Conservation (phyloP, 2,888 invertebrate species). For the Tanytarsus gracilentus region DNA sequence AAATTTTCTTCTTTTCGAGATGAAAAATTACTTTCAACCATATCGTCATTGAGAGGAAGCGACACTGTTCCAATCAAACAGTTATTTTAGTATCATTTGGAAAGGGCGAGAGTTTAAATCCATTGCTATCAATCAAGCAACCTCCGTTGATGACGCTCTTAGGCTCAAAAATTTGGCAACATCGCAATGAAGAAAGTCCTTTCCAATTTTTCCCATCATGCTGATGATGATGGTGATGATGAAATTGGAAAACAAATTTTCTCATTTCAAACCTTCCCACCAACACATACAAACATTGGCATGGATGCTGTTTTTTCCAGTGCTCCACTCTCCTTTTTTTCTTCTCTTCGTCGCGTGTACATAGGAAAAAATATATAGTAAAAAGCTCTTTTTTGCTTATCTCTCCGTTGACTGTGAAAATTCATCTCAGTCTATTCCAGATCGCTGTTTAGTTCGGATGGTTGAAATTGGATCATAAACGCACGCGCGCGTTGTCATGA, state of each 20-base stretch:
- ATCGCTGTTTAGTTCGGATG: constrained; percentile 22
- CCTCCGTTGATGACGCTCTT: neutral
- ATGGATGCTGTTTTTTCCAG: constrained; percentile 23
- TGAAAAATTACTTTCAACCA: neutral
- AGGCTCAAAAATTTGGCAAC: neutral
- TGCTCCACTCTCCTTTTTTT: neutral
- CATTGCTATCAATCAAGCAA: neutral
- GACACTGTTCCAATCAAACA: neutral
- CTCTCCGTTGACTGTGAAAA: constrained; percentile 10
- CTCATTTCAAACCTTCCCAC: constrained; percentile 7
- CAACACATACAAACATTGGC: neutral
- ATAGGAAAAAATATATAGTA: neutral
- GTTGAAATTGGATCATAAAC: neutral
- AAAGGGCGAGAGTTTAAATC: neutral
- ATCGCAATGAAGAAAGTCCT: neutral
- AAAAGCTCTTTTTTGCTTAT: constrained; percentile 11
- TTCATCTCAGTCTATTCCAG: constrained; percentile 25
- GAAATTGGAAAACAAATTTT: too few species aligned
- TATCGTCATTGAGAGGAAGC: too few species aligned
- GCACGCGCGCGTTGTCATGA: neutral
- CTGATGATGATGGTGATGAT: too few species aligned
- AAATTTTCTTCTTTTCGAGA: neutral
- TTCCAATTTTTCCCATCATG: neutral
- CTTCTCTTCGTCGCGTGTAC: neutral
- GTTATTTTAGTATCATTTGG: neutral